phyloP scores from a whole-genome alignment of 2,113 vertebrate species.

The Bujurquina vittata region DNA sequence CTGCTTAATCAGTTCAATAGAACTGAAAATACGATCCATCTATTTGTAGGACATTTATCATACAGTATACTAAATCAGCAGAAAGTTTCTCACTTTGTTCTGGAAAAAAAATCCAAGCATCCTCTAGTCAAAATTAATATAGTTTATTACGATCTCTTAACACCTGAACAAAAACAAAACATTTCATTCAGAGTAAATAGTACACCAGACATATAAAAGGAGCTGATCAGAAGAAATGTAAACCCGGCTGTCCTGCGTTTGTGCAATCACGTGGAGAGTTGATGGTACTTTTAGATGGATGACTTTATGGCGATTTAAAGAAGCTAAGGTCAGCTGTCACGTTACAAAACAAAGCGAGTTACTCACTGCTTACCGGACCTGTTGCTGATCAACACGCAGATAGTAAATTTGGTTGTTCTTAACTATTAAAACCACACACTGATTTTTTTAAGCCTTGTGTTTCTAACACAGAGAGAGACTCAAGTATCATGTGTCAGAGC shows the following conservation, averaged over 20 bases:
- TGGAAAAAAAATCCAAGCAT: background rate
- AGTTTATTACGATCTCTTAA: background rate
- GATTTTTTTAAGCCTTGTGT: background rate
- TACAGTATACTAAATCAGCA: background rate
- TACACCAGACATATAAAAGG: background rate
- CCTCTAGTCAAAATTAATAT: background rate
- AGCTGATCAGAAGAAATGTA: background rate
- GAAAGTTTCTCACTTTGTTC: background rate
- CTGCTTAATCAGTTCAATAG: background rate
- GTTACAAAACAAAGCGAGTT: constrained; percentile 26
- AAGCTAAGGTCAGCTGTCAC: background rate
- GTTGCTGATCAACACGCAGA: constrained; percentile 23
- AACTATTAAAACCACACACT: background rate
- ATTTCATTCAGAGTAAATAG: background rate
- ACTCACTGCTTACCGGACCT: background rate
- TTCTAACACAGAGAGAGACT: background rate
- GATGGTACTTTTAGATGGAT: background rate
- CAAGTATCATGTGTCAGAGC: constrained; percentile 11
- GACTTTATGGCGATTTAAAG: constrained; percentile 1
- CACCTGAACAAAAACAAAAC: background rate
- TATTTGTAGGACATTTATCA: background rate
- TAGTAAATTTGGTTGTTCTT: background rate
- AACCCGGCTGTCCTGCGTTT: background rate
- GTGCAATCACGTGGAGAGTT: background rate
- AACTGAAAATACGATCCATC: background rate